Base-by-base conservation (phyloP, 2,888 invertebrate species). In the Hirtodrosophila cameraria region DNA sequence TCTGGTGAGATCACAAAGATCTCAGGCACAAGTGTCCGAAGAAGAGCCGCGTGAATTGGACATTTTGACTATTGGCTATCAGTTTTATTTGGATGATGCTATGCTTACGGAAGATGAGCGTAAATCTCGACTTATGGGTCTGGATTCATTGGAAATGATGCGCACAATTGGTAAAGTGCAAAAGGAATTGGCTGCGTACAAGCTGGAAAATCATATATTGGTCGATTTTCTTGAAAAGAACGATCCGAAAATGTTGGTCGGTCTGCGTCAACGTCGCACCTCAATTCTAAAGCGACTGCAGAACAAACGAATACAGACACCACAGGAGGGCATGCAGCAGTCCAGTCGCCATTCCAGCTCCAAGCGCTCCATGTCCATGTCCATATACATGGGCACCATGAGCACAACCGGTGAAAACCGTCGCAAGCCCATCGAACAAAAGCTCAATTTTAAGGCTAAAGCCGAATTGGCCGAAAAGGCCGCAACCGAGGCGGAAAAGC, bases 141-240 rank as follows among this genome's bases (percentile, higher is more conserved):
- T 85, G n/a, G 90, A 90, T 68, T 74, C 86, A 0, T 46, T 89
- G n/a, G 80, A 88, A 3, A 67, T 90, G 55, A 81, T 85, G 35
- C 60, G 43, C 0, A 69, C 87, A 1, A 57, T 89, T 2, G 76
- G 88, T 35, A 76, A 77, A 43, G 50, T 89, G 4, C 85, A 88
- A 50, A 80, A 66, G 16, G 86, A 89, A 49, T 43, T 88, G 30
- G 79, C 77, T 11, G 71, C 74, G 8, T 57, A 77, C 0, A 81
- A 85, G 45, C 72, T 90, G 5, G 90, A 90, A 79, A 90, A 90
- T 52, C 64, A 84, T 23, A 71, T 89, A 7, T 69, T 90, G 12
- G 76, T 72, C 0, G 89, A 90, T 58, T 90, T 90, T 54, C 62
- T 90, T 0, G 79, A 90, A 46, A 90, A 88, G 49, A 89, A 89